phyloP scores from a whole-genome alignment of 92 coral and sea anemone species.

The Pocillopora grandis region DNA sequence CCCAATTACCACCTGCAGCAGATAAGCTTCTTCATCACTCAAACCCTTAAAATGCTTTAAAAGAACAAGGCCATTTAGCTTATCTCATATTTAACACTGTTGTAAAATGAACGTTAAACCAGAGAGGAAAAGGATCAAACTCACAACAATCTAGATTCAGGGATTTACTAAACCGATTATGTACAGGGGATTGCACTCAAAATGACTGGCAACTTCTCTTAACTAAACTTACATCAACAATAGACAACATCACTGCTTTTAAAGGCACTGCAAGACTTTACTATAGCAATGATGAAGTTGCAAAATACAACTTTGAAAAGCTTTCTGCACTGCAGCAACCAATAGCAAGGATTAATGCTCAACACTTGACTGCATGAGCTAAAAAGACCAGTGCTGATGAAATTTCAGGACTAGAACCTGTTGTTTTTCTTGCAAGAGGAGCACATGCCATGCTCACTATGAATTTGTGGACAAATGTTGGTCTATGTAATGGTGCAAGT shows the following conservation, averaged over 20 bases:
- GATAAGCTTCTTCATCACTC: constrained; percentile 28
- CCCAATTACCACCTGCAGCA: constrained; percentile 22
- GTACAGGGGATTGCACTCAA: constrained; percentile 50
- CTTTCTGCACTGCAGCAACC: constrained; percentile 24
- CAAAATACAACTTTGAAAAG: not conserved
- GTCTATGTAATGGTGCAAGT: not conserved
- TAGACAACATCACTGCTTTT: constrained; percentile 47
- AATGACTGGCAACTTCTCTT: constrained; percentile 60
- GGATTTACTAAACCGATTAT: constrained; percentile 50
- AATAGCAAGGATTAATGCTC: constrained; percentile 1
- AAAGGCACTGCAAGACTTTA: constrained; percentile 34
- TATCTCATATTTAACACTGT: constrained; percentile 37
- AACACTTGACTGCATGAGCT: not conserved
- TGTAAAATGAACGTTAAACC: constrained; percentile 10
- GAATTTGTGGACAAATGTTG: no score
- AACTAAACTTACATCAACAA: constrained; percentile 51
- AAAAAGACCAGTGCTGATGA: constrained; percentile 29
- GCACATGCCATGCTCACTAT: not conserved
- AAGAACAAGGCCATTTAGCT: constrained; percentile 40
- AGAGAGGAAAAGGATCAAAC: constrained; percentile 49
- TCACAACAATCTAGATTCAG: constrained; percentile 59
- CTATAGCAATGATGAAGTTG: constrained; percentile 45
- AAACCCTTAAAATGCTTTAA: constrained; percentile 15
- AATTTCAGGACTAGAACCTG: constrained; percentile 33
- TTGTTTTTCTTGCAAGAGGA: constrained; percentile 26